These are phyloP conservation scores for Sylvia atricapilla DNA, from an alignment of 2,113 vertebrate species.

Conservation along the genomic window DNA sequence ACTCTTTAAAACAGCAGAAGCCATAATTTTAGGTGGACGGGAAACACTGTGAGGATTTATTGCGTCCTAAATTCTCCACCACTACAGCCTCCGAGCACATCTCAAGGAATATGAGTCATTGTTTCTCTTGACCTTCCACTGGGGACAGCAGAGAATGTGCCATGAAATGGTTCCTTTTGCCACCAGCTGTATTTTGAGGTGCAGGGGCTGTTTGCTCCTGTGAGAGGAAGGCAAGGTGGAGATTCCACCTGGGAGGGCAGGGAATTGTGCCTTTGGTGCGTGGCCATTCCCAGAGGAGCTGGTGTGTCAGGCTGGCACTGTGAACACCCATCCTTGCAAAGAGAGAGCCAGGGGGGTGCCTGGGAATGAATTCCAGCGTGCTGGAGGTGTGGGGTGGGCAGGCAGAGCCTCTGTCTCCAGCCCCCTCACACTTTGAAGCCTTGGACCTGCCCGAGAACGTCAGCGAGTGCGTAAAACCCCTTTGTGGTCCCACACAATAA, in stretches of 20 bases:
- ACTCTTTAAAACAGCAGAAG: background rate
- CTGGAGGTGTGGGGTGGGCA: background rate
- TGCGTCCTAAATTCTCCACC: constrained; percentile 8
- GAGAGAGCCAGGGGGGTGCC: background rate
- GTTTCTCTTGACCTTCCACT: background rate
- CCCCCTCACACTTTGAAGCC: background rate
- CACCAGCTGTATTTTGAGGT: background rate
- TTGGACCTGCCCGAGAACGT: background rate
- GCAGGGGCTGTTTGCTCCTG: background rate
- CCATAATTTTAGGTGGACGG: constrained; percentile 16
- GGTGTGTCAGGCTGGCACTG: accelerated
- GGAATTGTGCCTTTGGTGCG: background rate
- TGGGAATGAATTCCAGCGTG: background rate
- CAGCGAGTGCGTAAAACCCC: background rate
- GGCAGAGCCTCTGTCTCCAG: background rate
- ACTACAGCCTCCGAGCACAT: background rate
- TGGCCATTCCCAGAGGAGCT: background rate
- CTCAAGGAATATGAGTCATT: constrained; percentile 10
- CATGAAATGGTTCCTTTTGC: background rate
- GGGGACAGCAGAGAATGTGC: background rate
- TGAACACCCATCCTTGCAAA: background rate
- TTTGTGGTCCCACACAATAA: background rate
- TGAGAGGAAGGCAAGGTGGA: background rate
- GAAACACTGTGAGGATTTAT: constrained; percentile 12
- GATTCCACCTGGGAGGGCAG: background rate